These are phyloP conservation scores for Lithophane ornitopus DNA, from an alignment of 2,888 invertebrate genomes.

Conservation along the genomic window DNA sequence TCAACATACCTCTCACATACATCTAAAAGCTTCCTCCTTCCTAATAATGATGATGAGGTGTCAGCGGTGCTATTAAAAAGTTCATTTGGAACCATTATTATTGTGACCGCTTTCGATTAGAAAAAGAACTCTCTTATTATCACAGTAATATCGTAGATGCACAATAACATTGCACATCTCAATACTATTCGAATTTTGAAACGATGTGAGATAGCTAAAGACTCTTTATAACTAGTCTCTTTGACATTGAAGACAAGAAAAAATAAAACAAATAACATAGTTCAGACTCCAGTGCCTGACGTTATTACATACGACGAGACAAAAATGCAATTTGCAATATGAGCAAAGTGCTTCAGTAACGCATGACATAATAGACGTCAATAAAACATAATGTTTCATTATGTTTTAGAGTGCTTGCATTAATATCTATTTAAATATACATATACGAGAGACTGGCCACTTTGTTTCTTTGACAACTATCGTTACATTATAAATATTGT, in stretches of 20 bases:
- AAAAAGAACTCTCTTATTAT: neutral
- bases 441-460: neutral
- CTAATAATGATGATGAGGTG: too few species aligned
- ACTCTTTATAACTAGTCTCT: neutral
- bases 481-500: neutral
- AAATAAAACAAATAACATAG: neutral
- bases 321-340: conserved; percentile 6
- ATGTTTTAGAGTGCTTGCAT: conserved; percentile 16
- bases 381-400: conserved; percentile 4
- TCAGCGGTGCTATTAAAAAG: too few species aligned
- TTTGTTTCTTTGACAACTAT: neutral
- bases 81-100: too few species aligned
- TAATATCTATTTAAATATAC: conserved; percentile 11
- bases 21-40: too few species aligned
- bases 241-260: neutral
- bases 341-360: neutral
- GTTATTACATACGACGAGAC: neutral
- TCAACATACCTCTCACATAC: too few species aligned
- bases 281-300: neutral
- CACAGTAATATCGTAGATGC: neutral
- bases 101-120: too few species aligned
- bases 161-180: neutral
- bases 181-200: neutral
- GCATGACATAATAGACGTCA: neutral
- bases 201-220: neutral